Percentiles rank a stretch among this genome's conserved stretches.
Conservation (phyloP, 1,140 invertebrate genomes). For the Neodiprion fabricii region DNA sequence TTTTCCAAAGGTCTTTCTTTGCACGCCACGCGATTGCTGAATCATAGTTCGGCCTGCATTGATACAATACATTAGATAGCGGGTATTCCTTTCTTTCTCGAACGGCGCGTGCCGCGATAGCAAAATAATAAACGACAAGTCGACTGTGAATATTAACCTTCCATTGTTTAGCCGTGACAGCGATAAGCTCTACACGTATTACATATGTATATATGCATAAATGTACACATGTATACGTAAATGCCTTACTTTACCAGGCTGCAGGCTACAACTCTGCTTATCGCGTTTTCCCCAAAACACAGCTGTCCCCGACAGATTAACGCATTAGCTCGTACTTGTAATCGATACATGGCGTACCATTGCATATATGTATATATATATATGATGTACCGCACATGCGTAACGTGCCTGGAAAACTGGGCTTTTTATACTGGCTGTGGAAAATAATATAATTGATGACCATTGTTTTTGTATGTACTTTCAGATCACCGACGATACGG, state of each 20-base stretch:
- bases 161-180: neutral
- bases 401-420: too few species aligned
- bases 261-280: neutral
- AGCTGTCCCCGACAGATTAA: slow-evolving; percentile 7
- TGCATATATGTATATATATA: neutral
- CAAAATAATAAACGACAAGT: neutral
- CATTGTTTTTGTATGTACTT: too few species aligned
- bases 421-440: too few species aligned
- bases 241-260: neutral
- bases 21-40: too few species aligned
- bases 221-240: too few species aligned
- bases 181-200: neutral
- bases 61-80: too few species aligned
- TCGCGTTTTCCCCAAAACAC: neutral
- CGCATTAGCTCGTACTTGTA: slow-evolving; percentile 1
- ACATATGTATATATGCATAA: too few species aligned
- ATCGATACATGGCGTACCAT: neutral
- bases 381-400: too few species aligned
- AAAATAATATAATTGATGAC: too few species aligned
- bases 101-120: slow-evolving; percentile 3
- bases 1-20: too few species aligned
- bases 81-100: neutral
- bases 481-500: too few species aligned
- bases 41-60: too few species aligned
- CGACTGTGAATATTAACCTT: neutral